A percentile compares a stretch with the other conserved stretches of the same genome.
Conservation (phyloP, 1,140 invertebrate genomes). For the Cherax destructor region DNA sequence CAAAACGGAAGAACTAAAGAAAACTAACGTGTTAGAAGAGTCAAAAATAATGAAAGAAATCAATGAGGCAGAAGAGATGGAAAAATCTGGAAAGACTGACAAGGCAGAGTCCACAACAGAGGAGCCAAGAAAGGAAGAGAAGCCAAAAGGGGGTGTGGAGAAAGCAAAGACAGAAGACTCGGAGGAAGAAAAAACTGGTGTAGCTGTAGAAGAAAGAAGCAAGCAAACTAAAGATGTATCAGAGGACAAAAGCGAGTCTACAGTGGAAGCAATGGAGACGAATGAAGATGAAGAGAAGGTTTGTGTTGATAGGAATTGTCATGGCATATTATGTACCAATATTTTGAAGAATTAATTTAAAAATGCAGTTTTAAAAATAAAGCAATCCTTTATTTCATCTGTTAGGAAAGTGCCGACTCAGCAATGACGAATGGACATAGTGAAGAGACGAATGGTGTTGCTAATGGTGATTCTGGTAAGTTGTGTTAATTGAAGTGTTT, state of each 20-base stretch:
- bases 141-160: no score
- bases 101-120: no score
- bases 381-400: neutral
- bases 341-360: neutral
- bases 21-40: no score
- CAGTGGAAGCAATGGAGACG: constrained; percentile 6
- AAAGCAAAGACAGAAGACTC: neutral
- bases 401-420: neutral
- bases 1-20: no score
- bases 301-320: neutral
- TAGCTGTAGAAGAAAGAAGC: neutral
- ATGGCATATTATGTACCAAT: neutral
- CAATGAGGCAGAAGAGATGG: no score
- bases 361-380: neutral
- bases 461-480: constrained; percentile 39
- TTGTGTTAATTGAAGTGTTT: neutral
- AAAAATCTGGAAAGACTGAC: no score
- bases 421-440: constrained; percentile 52
- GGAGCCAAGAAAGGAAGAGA: no score
- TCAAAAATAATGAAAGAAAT: no score
- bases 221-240: neutral
- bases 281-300: constrained; percentile 8
- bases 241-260: neutral
- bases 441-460: constrained; percentile 36
- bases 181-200: neutral